phyloP scores from a whole-genome alignment of 1,140 invertebrate genomes.

The Leptinotarsa defecta region DNA sequence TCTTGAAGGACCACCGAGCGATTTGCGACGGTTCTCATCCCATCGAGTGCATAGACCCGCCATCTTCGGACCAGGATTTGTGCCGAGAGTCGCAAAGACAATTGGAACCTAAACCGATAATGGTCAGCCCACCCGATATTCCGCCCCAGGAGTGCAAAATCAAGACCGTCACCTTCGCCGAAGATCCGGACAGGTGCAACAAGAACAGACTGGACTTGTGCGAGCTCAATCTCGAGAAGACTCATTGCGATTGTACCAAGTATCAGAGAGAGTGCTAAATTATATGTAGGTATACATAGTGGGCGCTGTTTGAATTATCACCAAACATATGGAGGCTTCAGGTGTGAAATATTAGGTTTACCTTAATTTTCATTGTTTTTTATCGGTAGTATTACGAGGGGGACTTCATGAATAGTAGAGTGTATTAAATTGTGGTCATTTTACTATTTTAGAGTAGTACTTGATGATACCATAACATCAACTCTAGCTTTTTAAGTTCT shows the following conservation, averaged over 20 bases:
- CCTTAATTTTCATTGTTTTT: too few species aligned
- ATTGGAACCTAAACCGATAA: slow-evolving; percentile 40
- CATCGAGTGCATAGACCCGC: slow-evolving; percentile 42
- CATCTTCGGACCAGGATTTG: slow-evolving; percentile 18
- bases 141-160: slow-evolving; percentile 45
- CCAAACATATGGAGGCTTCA: too few species aligned
- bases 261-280: slow-evolving; percentile 43
- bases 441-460: too few species aligned
- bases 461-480: too few species aligned
- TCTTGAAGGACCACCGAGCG: slow-evolving; percentile 45
- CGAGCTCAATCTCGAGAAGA: slow-evolving; percentile 44
- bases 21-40: slow-evolving; percentile 43
- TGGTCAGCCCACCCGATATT: slow-evolving; percentile 47
- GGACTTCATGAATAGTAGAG: too few species aligned
- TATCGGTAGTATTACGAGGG: too few species aligned
- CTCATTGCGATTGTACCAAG: slow-evolving; percentile 48
- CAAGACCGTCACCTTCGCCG: slow-evolving; percentile 42
- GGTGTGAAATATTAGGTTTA: too few species aligned
- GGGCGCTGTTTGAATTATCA: too few species aligned
- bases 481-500: too few species aligned
- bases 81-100: slow-evolving; percentile 14
- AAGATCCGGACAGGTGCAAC: slow-evolving; percentile 45
- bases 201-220: slow-evolving; percentile 48
- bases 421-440: too few species aligned
- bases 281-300: background rate